Conservation (phyloP, 2,888 invertebrate species). For the Agriotes lineatus region DNA sequence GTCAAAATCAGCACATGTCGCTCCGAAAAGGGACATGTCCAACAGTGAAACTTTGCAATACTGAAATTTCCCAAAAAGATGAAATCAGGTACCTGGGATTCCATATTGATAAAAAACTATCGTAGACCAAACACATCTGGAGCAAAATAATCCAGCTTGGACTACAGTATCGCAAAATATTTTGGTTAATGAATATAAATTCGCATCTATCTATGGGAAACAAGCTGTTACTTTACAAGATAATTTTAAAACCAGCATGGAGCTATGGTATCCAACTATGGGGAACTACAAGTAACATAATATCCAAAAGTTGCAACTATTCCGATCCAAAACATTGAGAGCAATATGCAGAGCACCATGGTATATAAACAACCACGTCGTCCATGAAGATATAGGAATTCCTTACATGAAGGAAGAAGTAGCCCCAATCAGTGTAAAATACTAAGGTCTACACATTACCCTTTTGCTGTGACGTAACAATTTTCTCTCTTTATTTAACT, state of each 20-base stretch:
- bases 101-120: background rate
- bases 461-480: too few species aligned
- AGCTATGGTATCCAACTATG: background rate
- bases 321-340: too few species aligned
- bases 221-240: background rate
- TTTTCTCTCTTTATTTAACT: too few species aligned
- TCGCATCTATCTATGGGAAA: background rate
- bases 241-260: background rate
- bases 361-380: too few species aligned
- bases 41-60: background rate
- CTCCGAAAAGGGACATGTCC: background rate
- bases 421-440: too few species aligned
- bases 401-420: too few species aligned
- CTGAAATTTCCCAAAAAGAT: background rate
- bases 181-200: background rate
- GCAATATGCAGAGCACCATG: background rate
- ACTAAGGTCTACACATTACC: too few species aligned
- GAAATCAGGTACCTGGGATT: constrained; percentile 6
- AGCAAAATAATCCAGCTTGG: too few species aligned
- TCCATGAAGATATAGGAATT: too few species aligned
- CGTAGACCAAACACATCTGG: background rate
- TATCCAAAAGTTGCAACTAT: too few species aligned
- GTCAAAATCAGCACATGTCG: background rate
- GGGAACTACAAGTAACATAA: background rate
- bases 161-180: background rate